A percentile compares a stretch with the other conserved stretches of the same genome.
Conservation (phyloP, 53 echinoderm and acorn worm species). For the Stichopus horrens region DNA sequence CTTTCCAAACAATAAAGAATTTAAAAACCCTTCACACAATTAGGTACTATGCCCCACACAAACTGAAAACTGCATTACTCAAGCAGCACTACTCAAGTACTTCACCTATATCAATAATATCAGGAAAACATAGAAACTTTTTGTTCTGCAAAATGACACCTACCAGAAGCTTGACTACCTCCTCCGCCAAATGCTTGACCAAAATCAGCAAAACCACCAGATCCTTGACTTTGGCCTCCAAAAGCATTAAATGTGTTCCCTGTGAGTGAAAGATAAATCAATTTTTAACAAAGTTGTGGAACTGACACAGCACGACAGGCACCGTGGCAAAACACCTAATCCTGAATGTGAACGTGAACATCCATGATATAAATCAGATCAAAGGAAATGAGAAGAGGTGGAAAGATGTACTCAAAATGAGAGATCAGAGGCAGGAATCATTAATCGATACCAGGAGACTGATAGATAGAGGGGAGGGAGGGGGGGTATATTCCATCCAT, state of each 20-base stretch:
- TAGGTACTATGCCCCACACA: too few relatives aligned
- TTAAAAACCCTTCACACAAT: too few relatives aligned
- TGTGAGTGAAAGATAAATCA: background rate
- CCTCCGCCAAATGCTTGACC: conserved; percentile 79
- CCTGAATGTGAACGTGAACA: background rate
- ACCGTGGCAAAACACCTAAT: background rate
- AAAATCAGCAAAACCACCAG: conserved; percentile 89
- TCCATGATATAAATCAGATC: background rate
- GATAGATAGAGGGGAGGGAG: too few relatives aligned
- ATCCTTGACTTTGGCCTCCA: conserved; percentile 44
- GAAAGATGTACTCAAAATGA: too few relatives aligned
- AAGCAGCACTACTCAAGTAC: too few relatives aligned
- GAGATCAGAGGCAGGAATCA: too few relatives aligned
- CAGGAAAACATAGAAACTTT: too few relatives aligned
- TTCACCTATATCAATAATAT: too few relatives aligned
- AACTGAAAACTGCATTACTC: too few relatives aligned
- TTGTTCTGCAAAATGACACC: background rate
- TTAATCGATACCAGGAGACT: too few relatives aligned
- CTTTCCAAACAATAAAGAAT: too few relatives aligned
- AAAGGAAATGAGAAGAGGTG: background rate
- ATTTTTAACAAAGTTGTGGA: background rate
- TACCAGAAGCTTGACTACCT: conserved; percentile 32
- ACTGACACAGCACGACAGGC: background rate
- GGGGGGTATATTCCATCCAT: too few relatives aligned
- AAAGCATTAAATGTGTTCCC: conserved; percentile 34